Conservation (phyloP, 2,888 invertebrate species). For the Cacoxenus indagator region DNA sequence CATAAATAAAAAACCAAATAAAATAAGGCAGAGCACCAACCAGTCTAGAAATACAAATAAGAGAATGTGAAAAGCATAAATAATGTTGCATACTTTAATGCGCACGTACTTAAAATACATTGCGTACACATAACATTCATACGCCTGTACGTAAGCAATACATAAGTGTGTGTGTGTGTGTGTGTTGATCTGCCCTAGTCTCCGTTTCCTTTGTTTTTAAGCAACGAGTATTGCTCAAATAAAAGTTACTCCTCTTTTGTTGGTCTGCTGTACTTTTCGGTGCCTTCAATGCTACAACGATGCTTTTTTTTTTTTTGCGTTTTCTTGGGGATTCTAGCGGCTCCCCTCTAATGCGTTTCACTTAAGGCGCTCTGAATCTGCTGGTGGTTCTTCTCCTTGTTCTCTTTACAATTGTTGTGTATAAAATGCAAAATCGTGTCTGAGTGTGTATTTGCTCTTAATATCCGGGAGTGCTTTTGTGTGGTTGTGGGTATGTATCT, state of each 20-base stretch:
- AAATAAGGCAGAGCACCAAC: not conserved
- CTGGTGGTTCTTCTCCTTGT: too few species aligned
- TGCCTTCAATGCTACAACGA: not conserved
- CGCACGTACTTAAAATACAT: not conserved
- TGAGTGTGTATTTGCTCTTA: not conserved
- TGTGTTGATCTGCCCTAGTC: too few species aligned
- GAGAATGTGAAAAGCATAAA: not conserved
- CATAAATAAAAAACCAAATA: not conserved
- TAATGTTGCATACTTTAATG: conserved; percentile 8
- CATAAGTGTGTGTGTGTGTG: not conserved
- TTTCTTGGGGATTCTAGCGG: too few species aligned
- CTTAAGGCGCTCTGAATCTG: not conserved
- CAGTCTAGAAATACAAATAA: not conserved
- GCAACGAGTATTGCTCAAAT: too few species aligned
- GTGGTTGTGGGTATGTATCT: not conserved
- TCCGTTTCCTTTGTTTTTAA: too few species aligned
- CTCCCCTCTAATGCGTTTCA: not conserved
- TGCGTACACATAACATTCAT: not conserved
- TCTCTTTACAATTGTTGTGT: not conserved
- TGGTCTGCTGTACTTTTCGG: too few species aligned
- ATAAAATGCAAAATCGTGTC: conserved; percentile 6
- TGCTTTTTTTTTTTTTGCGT: not conserved
- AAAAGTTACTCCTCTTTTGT: too few species aligned
- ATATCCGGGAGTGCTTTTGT: not conserved
- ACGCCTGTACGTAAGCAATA: not conserved